Percentiles rank a stretch among this genome's conserved stretches.
These are phyloP conservation scores for Turritopsis dohrnii DNA, from an alignment of 30 jellyfish, hydroid and myxozoan genomes.

Conservation along the genomic window DNA sequence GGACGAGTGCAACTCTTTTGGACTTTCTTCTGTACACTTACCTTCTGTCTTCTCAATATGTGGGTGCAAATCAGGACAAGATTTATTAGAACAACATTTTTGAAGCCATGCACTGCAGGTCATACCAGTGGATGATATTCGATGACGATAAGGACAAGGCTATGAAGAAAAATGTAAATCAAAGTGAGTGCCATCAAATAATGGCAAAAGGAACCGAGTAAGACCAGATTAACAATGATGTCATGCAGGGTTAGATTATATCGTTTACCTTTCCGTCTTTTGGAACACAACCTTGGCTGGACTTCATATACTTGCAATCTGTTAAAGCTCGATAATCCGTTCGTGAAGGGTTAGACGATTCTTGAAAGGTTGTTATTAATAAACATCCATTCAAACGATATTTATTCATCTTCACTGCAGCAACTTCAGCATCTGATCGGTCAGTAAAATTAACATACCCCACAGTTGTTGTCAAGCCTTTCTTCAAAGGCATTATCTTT, in stretches of 20 bases:
- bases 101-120: not conserved
- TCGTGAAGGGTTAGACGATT: not conserved
- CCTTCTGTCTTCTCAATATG: not conserved
- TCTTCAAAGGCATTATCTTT: not conserved
- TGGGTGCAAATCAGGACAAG: conserved; percentile 1
- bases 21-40: not conserved
- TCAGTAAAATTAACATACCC: not conserved
- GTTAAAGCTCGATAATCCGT: not conserved
- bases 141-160: conserved; percentile 19
- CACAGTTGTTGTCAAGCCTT: not conserved
- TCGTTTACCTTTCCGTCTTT: conserved; percentile 6
- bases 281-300: not conserved
- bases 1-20: too few species aligned
- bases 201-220: too few species aligned
- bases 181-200: not conserved
- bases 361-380: not conserved
- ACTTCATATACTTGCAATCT: not conserved
- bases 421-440: conserved; percentile 9
- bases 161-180: not conserved
- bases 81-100: not conserved
- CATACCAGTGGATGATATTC: not conserved
- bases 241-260: too few species aligned
- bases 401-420: not conserved
- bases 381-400: not conserved
- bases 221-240: not conserved